Evolutionary conservation across 2,888 invertebrate species (phyloP).

Genomic region (Aleiodes testaceus): DNA sequence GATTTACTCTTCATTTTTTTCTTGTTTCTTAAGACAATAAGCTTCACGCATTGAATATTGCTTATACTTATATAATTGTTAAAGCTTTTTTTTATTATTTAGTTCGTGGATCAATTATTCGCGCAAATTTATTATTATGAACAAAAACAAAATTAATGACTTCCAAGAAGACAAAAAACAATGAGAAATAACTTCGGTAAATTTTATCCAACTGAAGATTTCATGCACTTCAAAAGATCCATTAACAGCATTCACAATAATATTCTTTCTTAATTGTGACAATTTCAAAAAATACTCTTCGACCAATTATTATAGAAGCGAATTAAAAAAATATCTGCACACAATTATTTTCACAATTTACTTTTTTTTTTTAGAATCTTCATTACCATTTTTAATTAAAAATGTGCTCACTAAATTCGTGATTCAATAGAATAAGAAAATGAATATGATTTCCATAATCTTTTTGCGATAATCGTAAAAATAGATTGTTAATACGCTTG

Average conservation of each 20-base stretch:
- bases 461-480: background rate
- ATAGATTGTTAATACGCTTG: no score
- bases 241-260: constrained; percentile 20
- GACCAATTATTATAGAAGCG: constrained; percentile 24
- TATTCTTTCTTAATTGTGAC: background rate
- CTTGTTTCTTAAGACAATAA: constrained; percentile 11
- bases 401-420: constrained; percentile 9
- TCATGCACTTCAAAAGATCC: background rate
- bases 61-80: constrained; percentile 22
- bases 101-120: constrained; percentile 19
- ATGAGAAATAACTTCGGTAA: constrained; percentile 18
- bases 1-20: constrained; percentile 4
- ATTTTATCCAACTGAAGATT: background rate
- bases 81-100: constrained; percentile 26
- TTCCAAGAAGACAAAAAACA: background rate
- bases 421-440: background rate
- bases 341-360: constrained; percentile 2
- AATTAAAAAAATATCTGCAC: constrained; percentile 22
- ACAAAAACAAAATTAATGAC: constrained; percentile 23
- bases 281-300: constrained; percentile 3
- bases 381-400: constrained; percentile 6
- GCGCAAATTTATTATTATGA: background rate
- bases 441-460: background rate
- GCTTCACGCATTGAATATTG: constrained; percentile 23
- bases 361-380: background rate